Percentiles rank a stretch among this genome's conserved stretches.
Conservation (phyloP, 1,140 invertebrate species). For the Nephila pilipes region DNA sequence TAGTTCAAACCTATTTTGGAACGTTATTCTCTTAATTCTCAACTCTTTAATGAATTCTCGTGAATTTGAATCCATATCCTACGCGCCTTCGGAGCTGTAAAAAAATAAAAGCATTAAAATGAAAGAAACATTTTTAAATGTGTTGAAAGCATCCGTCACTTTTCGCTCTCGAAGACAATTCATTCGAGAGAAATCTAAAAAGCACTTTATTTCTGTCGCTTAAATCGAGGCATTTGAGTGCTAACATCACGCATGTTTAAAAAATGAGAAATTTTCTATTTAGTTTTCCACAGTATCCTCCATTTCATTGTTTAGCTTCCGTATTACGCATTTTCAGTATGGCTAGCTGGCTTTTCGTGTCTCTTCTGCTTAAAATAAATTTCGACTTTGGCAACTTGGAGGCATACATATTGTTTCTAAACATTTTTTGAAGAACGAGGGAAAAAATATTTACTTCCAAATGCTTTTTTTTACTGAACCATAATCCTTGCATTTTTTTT, state of each 20-base stretch:
- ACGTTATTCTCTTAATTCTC: too few relatives aligned
- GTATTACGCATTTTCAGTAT: conserved; percentile 8
- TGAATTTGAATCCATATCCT: too few relatives aligned
- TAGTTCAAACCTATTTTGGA: too few relatives aligned
- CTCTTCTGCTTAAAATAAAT: conserved; percentile 14
- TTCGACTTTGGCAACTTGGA: background rate
- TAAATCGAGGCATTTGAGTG: background rate
- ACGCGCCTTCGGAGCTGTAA: too few relatives aligned
- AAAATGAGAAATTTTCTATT: background rate
- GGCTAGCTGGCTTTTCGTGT: background rate
- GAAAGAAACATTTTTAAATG: background rate
- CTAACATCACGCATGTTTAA: background rate
- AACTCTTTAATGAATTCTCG: too few relatives aligned
- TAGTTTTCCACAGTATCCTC: background rate
- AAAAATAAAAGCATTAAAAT: background rate
- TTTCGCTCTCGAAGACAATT: background rate
- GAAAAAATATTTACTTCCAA: conserved; percentile 14
- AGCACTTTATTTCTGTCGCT: background rate
- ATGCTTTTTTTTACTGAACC: background rate
- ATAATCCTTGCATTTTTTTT: background rate
- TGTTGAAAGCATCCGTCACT: background rate
- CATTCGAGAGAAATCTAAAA: background rate
- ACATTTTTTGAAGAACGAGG: conserved; percentile 11
- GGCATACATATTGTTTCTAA: background rate
- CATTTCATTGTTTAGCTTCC: background rate